phyloP scores from a whole-genome alignment of 2,888 invertebrate genomes.

The Rapana venosa region DNA sequence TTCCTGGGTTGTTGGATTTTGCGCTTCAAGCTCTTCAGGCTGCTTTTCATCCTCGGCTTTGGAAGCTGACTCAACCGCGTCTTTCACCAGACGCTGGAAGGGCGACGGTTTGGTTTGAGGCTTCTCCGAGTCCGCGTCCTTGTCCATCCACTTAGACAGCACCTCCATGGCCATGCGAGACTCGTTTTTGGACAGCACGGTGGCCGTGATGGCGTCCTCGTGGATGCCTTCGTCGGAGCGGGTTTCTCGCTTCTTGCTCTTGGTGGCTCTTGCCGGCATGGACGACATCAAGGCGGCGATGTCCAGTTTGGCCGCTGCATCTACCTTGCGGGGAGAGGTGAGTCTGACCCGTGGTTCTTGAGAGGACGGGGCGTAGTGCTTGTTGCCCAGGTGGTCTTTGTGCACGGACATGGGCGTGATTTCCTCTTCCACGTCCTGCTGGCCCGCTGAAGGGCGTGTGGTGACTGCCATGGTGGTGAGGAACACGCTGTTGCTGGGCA shows the following conservation, averaged over 20 bases:
- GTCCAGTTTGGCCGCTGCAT: conserved; percentile 42
- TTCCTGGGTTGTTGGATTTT: not conserved
- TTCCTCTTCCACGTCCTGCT: conserved; percentile 40
- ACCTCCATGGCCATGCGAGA: conserved; percentile 34
- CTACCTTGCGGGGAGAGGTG: conserved; percentile 14
- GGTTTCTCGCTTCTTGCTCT: not conserved
- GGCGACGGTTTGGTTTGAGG: conserved; percentile 23
- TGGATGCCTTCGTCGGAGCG: conserved; percentile 38
- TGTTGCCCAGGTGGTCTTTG: conserved; percentile 49
- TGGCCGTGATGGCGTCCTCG: conserved; percentile 54
- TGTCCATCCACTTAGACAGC: conserved; percentile 37
- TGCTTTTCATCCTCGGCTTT: conserved; percentile 11
- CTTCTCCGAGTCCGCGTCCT: not conserved
- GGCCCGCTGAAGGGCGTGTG: not conserved
- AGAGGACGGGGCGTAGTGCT: conserved; percentile 39
- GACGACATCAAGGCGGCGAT: conserved; percentile 40
- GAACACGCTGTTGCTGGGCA: conserved; percentile 34
- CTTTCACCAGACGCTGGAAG: conserved; percentile 37
- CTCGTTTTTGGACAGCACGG: conserved; percentile 44
- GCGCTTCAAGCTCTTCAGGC: not conserved
- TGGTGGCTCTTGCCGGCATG: not conserved
- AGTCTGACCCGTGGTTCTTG: not conserved
- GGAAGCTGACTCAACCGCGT: conserved; percentile 23
- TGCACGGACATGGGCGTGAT: conserved; percentile 49
- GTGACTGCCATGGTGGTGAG: conserved; percentile 43